Base-by-base conservation (phyloP, 2,888 invertebrate species). In the Drosophila anceps region DNA sequence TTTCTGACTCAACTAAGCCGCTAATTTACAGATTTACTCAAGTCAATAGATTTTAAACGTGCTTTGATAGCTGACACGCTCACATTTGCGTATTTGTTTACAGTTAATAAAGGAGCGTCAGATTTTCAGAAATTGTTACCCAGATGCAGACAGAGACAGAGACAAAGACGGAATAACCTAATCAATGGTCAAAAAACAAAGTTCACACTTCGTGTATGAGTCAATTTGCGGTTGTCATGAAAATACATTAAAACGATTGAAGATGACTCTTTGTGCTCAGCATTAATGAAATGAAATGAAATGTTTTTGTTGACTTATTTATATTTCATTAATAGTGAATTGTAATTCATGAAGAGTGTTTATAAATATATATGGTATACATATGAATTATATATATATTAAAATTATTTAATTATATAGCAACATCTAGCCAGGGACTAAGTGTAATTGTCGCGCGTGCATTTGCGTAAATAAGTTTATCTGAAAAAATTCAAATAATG, bases 381-480 rank as follows among this genome's bases (percentile, higher is more conserved):
- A 12, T 2, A 0, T 8, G 4, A 27, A 35, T 46, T 5, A 55
- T 24, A 41, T 33, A 24, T 59, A 33, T 37, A 39, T 20, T 37
- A 7, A 20, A 15, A 35, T 54, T 51, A 44, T 31, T 13, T 13
- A 18, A 6, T 50, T 12, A 8, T 29, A 8, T 48, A 3, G 12
- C 29, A 12, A 48, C n/a, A 18, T 18, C n/a, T 12, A 31, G 18
- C 10, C 31, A 18, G 29, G 3, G 48, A 29, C 48, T 29, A 12
- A 53, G 53, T 67, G 59, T 76, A 64, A 80, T 82, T 87, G 55
- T 55, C 48, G 53, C 54, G 60, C 63, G 51, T 59, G 43, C 73
- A 74, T 48, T 72, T 84, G 68, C 50, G 58, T 53, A 70, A 82
- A 88, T 76, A 80, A 70, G 64, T 68, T 71, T 79, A 69, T 68